phyloP scores from a whole-genome alignment of 2,797 vertebrate species.

The Hafferia zeledoni region DNA sequence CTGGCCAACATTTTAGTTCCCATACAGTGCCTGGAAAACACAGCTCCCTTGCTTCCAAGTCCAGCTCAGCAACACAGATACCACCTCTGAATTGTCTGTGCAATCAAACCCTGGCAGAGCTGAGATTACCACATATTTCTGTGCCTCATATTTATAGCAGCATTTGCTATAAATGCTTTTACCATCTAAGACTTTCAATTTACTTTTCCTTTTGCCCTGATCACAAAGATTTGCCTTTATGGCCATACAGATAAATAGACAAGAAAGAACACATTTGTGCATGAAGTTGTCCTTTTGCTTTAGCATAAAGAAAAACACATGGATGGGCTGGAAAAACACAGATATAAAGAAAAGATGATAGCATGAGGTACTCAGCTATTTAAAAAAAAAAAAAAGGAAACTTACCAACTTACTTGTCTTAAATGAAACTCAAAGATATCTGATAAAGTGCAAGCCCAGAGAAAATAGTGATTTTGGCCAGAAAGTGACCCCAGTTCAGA shows the following conservation, averaged over 20 bases:
- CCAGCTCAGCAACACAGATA: background rate
- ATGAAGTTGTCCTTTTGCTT: background rate
- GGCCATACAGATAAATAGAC: rapidly evolving
- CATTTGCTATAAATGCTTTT: background rate
- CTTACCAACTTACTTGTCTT: background rate
- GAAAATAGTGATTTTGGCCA: background rate
- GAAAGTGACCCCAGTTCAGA: background rate
- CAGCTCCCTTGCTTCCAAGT: background rate
- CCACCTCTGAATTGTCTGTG: background rate
- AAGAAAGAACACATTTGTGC: background rate
- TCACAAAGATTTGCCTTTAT: background rate
- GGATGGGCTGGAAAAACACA: background rate
- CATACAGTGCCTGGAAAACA: background rate
- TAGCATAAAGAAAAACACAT: background rate
- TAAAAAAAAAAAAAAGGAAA: background rate
- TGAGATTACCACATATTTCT: background rate
- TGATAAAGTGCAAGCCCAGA: background rate
- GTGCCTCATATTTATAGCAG: background rate
- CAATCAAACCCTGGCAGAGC: background rate
- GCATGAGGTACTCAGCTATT: background rate
- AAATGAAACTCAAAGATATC: background rate
- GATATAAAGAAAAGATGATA: background rate
- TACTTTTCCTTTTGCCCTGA: background rate
- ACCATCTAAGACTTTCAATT: background rate
- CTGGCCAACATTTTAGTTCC: background rate